Conservation (phyloP, 2,113 vertebrate genomes). For the Marcusenius ussheri region DNA sequence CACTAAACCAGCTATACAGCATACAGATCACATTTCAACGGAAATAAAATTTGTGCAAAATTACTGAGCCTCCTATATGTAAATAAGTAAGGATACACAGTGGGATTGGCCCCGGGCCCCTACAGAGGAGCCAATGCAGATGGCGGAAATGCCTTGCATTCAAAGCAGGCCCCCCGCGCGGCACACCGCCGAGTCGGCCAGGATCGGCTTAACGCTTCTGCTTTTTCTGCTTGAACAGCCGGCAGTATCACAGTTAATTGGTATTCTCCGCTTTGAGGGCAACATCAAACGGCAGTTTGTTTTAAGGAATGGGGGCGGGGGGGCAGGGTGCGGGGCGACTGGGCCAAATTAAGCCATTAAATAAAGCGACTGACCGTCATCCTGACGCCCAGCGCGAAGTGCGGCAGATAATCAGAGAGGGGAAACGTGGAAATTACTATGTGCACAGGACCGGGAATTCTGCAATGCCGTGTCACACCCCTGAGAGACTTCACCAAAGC, state of each 20-base stretch:
- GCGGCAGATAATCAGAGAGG: not conserved
- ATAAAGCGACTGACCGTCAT: not conserved
- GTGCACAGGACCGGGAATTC: not conserved
- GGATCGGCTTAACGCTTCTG: not conserved
- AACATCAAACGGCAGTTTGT: conserved; percentile 11
- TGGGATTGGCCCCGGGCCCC: not conserved
- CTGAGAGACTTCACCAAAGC: not conserved
- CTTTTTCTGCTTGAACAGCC: not conserved
- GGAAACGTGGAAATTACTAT: not conserved
- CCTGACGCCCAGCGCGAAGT: not conserved
- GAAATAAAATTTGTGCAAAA: conserved; percentile 1
- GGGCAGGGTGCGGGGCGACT: not conserved
- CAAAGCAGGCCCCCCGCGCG: not conserved
- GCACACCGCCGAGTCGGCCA: not conserved
- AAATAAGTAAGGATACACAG: not conserved
- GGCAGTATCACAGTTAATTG: conserved; percentile 4
- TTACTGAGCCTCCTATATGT: not conserved
- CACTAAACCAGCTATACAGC: not conserved
- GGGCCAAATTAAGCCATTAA: not conserved
- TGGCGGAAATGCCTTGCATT: not conserved
- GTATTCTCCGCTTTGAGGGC: conserved; percentile 7
- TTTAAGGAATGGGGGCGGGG: not conserved
- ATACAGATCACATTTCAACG: not conserved
- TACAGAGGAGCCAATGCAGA: not conserved
- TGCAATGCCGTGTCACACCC: not conserved